Conservation (phyloP, 2,888 invertebrate species). For the Melieria picta region DNA sequence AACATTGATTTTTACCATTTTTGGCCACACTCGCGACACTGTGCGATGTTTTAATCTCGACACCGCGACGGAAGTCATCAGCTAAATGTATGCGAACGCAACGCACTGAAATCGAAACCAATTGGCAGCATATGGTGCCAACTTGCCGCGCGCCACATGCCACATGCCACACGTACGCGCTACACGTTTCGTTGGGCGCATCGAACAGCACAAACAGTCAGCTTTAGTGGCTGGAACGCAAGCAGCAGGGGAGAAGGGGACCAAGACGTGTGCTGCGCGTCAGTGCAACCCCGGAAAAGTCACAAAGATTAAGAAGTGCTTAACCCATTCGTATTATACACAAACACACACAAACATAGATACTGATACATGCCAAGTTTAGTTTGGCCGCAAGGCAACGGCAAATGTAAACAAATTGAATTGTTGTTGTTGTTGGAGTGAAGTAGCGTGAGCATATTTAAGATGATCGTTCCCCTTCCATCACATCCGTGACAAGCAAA, state of each 20-base stretch:
- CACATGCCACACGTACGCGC: neutral
- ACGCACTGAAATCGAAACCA: slow-evolving; percentile 28
- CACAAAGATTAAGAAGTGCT: slow-evolving; percentile 34
- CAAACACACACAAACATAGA: neutral
- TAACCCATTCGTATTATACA: slow-evolving; percentile 22
- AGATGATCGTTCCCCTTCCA: neutral
- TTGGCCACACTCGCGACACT: too few relatives aligned
- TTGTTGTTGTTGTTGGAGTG: neutral
- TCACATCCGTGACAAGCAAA: neutral
- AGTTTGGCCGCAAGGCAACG: neutral
- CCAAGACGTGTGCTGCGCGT: neutral
- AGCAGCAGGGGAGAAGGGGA: neutral
- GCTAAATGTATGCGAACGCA: neutral
- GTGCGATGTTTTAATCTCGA: neutral
- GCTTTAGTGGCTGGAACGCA: too few relatives aligned
- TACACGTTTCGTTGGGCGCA: neutral
- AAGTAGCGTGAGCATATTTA: neutral
- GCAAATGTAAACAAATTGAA: slow-evolving; percentile 24
- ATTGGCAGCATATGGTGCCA: slow-evolving; percentile 33
- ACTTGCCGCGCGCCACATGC: slow-evolving; percentile 22
- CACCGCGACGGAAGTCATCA: slow-evolving; percentile 2
- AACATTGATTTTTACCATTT: too few relatives aligned
- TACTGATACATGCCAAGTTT: neutral
- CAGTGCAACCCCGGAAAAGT: slow-evolving; percentile 15
- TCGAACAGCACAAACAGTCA: neutral